Evolutionary conservation across 2,113 vertebrate species (phyloP), one percentile per base, ranked within the genome.

Genomic region (Mobula hypostoma): DNA sequence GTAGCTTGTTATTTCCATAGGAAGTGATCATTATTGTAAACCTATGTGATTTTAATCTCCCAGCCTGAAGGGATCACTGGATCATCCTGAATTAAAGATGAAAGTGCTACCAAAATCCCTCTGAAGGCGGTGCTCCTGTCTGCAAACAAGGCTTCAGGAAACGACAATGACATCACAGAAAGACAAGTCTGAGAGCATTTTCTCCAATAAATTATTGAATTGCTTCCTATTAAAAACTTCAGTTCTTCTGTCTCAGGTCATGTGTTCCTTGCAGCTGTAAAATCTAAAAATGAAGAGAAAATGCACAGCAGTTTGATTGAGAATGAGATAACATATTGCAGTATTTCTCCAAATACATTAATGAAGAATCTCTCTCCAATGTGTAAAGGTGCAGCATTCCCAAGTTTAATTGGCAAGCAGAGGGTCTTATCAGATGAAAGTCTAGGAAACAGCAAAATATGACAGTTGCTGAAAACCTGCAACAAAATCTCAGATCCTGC

Each of bases 41-140:
- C 5, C 91, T 74, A 11, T 7, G 40, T 56, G 68, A 24, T 74
- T 27, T 76, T 70, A 70, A 63, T 94, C 94, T 94, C 56, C 61
- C 94, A 98, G 97, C 97, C 97, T 0, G 97, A 98, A 95, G 97
- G 96, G 74, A 95, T 98, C 95, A 97, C 97, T 29, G 97, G 97
- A 70, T 97, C 97, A 0, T 98, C 97, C 82, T 95, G 96, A 94
- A 97, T 98, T 97, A 98, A 98, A 95, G 97, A 97, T 72, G 96
- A 97, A 95, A 97, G 97, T 0, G 95, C 96, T 56, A 97, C 97
- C 0, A 98, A 97, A 96, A 96, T 98, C 78, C 95, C 98, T 0
- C 94, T 98, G 95, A 97, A 98, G 95, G 96, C 96, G 0, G 61
- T 98, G 58, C 94, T 97, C 74, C 95, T 97, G 70, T 96, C 96